Percentiles rank a stretch among this genome's conserved stretches.
Evolutionary conservation across 2,113 vertebrate genomes (phyloP).

Genomic region (Percina caprodes): DNA sequence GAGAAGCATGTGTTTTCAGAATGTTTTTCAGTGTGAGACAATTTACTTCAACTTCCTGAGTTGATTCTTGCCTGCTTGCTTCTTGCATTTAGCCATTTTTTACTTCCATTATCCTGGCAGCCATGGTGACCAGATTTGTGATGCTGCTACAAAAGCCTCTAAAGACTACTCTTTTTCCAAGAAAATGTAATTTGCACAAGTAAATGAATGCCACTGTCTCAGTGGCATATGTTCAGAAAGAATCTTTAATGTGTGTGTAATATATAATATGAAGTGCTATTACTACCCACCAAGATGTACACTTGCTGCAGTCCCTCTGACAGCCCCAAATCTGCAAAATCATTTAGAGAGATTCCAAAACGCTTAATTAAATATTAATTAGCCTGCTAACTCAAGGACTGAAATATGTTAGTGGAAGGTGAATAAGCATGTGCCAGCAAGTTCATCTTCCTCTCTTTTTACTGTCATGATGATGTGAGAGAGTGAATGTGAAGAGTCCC

Average conservation of each 20-base stretch:
- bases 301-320: background rate
- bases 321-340: constrained; percentile 30
- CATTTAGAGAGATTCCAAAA: constrained; percentile 23
- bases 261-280: background rate
- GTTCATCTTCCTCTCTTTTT: constrained; percentile 50
- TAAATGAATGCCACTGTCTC: background rate
- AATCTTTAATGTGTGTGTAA: constrained; percentile 1
- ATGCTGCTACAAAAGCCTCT: constrained; percentile 17
- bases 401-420: constrained; percentile 44
- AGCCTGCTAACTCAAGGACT: constrained; percentile 30
- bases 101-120: constrained; percentile 44
- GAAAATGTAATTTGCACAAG: constrained; percentile 28
- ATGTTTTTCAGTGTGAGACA: constrained; percentile 25
- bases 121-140: constrained; percentile 48
- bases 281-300: background rate
- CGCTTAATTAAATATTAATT: constrained; percentile 45
- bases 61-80: constrained; percentile 34
- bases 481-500: constrained; percentile 55
- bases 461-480: constrained; percentile 64
- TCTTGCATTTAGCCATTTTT: constrained; percentile 35
- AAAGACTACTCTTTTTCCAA: constrained; percentile 2
- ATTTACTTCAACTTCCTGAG: constrained; percentile 27
- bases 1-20: background rate
- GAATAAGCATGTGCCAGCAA: constrained; percentile 34
- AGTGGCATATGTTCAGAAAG: background rate